Conservation (phyloP, 2,797 vertebrate species). For the Pipistrellus pygmaeus region DNA sequence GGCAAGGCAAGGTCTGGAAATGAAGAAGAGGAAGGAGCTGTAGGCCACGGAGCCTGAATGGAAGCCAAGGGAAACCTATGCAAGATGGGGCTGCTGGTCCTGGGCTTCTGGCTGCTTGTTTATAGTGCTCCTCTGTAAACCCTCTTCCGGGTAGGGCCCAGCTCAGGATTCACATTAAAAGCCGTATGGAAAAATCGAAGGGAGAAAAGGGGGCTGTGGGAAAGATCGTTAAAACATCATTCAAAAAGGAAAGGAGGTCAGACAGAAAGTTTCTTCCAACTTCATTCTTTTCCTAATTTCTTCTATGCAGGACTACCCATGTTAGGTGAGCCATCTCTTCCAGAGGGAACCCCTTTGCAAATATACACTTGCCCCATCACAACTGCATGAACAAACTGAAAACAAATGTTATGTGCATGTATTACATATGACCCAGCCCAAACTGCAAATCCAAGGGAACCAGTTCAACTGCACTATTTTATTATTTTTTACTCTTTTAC, state of each 20-base stretch:
- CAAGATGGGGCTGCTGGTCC: not conserved
- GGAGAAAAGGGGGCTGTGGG: not conserved
- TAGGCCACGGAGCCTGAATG: not conserved
- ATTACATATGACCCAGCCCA: not conserved
- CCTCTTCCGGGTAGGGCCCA: not conserved
- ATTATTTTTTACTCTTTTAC: conserved; percentile 43
- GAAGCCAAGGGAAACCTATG: not conserved
- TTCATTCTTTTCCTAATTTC: not conserved
- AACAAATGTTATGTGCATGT: not conserved
- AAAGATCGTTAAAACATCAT: conserved; percentile 16
- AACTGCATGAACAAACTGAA: not conserved
- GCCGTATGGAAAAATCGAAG: not conserved
- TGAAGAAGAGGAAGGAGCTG: not conserved
- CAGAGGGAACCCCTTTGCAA: not conserved
- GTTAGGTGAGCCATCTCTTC: not conserved
- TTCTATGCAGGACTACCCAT: not conserved
- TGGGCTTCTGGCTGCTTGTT: not conserved
- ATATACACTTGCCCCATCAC: not conserved
- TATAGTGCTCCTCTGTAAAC: not conserved
- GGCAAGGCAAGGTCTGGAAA: not conserved
- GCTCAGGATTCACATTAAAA: conserved; percentile 18
- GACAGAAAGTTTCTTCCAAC: conserved; percentile 21
- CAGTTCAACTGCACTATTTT: not conserved
- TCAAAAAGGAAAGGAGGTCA: conserved; percentile 18
- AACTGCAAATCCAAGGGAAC: not conserved